A percentile compares a stretch with the other conserved stretches of the same genome.
Evolutionary conservation across 2,797 vertebrate genomes (phyloP).

Genomic region (Molothrus aeneus): DNA sequence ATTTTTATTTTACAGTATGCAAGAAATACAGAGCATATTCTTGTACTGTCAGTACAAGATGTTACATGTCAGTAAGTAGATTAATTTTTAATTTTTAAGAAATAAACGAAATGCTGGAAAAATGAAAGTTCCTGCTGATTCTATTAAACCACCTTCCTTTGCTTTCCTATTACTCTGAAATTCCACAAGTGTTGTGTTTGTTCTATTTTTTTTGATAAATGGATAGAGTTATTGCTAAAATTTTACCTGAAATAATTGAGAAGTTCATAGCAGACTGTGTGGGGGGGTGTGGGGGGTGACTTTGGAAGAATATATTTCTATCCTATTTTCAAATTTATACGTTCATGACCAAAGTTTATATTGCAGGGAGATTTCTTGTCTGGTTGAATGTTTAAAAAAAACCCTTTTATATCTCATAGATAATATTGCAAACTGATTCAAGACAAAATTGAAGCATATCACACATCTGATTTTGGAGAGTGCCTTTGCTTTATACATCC

Average conservation of each 20-base stretch:
- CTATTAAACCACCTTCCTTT: background rate
- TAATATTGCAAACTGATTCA: background rate
- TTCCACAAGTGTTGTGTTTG: background rate
- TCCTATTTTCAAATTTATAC: background rate
- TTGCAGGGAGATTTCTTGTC: background rate
- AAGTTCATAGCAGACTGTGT: background rate
- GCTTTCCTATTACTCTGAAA: background rate
- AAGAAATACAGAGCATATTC: background rate
- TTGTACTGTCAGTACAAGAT: background rate
- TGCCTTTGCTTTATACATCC: background rate
- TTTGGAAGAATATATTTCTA: background rate
- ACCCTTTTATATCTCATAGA: background rate
- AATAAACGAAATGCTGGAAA: background rate
- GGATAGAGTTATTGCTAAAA: background rate
- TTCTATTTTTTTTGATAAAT: background rate
- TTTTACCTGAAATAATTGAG: background rate
- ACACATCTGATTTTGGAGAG: background rate
- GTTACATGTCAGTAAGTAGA: background rate
- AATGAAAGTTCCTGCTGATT: background rate
- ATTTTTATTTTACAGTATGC: background rate
- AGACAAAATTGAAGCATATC: background rate
- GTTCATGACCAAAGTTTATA: background rate
- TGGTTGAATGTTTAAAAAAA: background rate
- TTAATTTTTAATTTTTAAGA: background rate
- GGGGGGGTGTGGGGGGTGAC: too few species aligned